Conservation (phyloP, 2,113 vertebrate species). For the Phoxinus phoxinus region DNA sequence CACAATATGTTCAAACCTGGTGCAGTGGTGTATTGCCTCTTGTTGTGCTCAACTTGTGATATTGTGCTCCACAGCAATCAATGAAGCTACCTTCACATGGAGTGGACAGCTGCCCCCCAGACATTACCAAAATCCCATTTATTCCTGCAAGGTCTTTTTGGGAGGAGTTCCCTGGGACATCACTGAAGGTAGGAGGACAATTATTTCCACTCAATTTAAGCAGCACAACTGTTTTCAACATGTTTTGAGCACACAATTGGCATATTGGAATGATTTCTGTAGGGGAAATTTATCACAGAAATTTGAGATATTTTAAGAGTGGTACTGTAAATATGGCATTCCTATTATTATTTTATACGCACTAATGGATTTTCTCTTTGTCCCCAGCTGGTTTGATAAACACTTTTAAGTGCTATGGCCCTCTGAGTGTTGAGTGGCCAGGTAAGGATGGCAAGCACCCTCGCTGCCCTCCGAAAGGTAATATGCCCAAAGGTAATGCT, state of each 20-base stretch:
- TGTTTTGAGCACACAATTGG: background rate
- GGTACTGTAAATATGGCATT: background rate
- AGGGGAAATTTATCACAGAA: background rate
- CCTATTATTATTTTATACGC: too few relatives aligned
- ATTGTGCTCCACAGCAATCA: conserved; percentile 82
- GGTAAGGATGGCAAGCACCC: conserved; percentile 99
- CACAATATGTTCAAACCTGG: background rate
- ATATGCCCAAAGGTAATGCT: conserved; percentile 98
- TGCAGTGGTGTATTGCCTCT: background rate
- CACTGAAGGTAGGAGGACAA: conserved; percentile 87
- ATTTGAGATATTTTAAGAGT: background rate
- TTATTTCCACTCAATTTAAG: background rate
- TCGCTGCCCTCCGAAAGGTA: conserved; percentile 99
- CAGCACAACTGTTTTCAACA: background rate
- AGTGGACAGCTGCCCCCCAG: conserved; percentile 94
- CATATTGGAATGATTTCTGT: background rate
- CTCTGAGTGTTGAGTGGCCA: conserved; percentile 97
- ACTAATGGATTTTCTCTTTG: background rate
- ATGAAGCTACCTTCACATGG: conserved; percentile 97
- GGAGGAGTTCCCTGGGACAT: conserved; percentile 99
- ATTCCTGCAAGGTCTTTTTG: conserved; percentile 97
- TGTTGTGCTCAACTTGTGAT: background rate
- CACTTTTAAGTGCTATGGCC: conserved; percentile 96
- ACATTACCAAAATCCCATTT: conserved; percentile 95
- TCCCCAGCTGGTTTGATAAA: conserved; percentile 91